A percentile compares a stretch with the other conserved stretches of the same genome.
Conservation (phyloP, 1,140 invertebrate species). For the Caerostris darwini region DNA sequence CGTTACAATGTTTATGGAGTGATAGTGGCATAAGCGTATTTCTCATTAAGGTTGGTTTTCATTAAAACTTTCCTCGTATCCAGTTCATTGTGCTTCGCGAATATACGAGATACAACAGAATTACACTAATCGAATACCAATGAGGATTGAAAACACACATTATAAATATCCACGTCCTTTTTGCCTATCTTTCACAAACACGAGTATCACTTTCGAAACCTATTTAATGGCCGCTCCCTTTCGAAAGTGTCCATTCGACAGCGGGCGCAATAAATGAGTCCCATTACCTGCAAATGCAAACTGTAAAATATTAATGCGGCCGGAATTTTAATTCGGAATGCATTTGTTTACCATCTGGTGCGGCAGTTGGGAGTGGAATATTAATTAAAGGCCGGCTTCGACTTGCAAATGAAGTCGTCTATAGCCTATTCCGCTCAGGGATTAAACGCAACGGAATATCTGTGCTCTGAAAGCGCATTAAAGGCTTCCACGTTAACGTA, state of each 20-base stretch:
- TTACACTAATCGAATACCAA: no score
- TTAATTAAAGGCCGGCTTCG: not conserved
- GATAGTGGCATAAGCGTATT: no score
- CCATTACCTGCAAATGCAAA: not conserved
- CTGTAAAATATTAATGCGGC: not conserved
- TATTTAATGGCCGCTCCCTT: no score
- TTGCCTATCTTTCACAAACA: no score
- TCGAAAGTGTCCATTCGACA: not conserved
- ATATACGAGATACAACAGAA: no score
- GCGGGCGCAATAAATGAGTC: not conserved
- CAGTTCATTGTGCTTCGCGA: no score
- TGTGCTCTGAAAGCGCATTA: not conserved
- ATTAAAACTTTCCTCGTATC: no score
- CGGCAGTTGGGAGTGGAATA: not conserved
- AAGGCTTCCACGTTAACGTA: not conserved
- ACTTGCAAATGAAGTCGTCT: slow-evolving; percentile 27
- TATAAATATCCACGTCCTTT: not conserved
- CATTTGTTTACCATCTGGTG: not conserved
- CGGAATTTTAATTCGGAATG: slow-evolving; percentile 10
- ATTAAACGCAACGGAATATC: not conserved
- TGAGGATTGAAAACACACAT: not conserved
- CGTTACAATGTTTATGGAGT: no score
- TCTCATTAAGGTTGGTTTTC: no score
- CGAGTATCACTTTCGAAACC: no score
- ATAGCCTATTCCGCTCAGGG: not conserved